A percentile compares a stretch with the other conserved stretches of the same genome.
Evolutionary conservation across 2,113 vertebrate species (phyloP).

Genomic region (Leptodactylus fuscus): DNA sequence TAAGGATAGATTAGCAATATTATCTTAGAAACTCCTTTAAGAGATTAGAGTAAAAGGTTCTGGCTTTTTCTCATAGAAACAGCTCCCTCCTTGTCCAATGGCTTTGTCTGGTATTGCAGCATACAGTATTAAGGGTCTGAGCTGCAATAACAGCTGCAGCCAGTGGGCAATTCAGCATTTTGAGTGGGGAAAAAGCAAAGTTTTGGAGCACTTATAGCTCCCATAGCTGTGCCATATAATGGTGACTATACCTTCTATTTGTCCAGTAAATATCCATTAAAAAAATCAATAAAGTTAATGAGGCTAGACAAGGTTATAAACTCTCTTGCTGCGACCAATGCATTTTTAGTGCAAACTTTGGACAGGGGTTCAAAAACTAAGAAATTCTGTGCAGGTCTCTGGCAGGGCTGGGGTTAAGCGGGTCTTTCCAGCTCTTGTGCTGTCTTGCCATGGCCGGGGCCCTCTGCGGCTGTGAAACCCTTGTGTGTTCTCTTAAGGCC

Average conservation of each 20-base stretch:
- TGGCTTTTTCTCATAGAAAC: no score
- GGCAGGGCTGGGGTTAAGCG: not conserved
- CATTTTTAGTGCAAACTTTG: not conserved
- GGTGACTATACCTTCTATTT: no score
- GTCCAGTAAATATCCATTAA: not conserved
- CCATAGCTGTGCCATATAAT: no score
- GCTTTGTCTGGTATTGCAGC: not conserved
- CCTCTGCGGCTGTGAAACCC: not conserved
- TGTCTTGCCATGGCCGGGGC: not conserved
- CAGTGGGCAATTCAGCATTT: no score
- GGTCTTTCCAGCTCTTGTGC: not conserved
- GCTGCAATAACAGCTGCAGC: no score
- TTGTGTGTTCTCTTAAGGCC: not conserved
- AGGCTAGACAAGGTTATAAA: conserved; percentile 4
- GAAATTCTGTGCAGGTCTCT: not conserved
- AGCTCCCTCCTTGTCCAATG: no score
- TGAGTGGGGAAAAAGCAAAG: not conserved
- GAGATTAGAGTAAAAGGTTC: no score
- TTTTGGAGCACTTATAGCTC: not conserved
- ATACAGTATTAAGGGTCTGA: no score
- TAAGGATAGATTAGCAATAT: no score
- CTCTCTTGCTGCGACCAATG: not conserved
- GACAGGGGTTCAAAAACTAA: not conserved
- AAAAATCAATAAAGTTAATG: not conserved
- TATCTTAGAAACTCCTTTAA: no score